Percentiles rank a stretch among this genome's conserved stretches.
phyloP scores from a whole-genome alignment of 2,113 vertebrate species.

The Butorides virescens region DNA sequence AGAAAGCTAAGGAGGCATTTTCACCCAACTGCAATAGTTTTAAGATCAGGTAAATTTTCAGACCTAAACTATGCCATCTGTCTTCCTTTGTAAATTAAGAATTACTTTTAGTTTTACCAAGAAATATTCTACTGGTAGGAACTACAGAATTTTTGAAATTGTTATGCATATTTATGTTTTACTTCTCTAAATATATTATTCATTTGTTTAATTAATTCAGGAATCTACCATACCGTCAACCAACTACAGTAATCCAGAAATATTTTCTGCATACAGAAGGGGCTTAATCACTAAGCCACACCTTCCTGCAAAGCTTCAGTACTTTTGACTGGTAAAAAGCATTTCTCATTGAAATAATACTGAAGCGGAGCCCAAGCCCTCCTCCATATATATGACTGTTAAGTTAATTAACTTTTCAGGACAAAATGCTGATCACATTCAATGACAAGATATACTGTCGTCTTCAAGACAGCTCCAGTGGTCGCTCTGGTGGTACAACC shows the following conservation, averaged over 20 bases:
- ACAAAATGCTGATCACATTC: constrained; percentile 63
- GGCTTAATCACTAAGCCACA: constrained; percentile 75
- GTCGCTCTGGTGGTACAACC: constrained; percentile 73
- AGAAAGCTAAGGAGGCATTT: constrained; percentile 17
- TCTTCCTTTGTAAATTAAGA: constrained; percentile 56
- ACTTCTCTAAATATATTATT: constrained; percentile 73
- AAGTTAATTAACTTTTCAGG: constrained; percentile 67
- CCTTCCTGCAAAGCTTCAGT: constrained; percentile 67
- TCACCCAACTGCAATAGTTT: background rate
- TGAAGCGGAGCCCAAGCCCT: constrained; percentile 68
- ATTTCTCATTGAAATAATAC: constrained; percentile 76
- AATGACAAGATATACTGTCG: background rate
- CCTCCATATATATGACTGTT: constrained; percentile 55
- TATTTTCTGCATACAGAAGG: constrained; percentile 54
- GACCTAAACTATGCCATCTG: constrained; percentile 39
- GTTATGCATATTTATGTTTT: constrained; percentile 44
- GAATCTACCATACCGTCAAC: constrained; percentile 66
- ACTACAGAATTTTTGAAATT: constrained; percentile 60
- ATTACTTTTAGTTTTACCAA: constrained; percentile 63
- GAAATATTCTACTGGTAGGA: constrained; percentile 63
- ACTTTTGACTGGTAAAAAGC: constrained; percentile 69
- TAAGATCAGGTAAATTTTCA: constrained; percentile 17
- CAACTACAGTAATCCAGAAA: constrained; percentile 66
- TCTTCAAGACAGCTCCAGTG: constrained; percentile 80
- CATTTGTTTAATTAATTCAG: constrained; percentile 70